phyloP scores from a whole-genome alignment of 2,888 invertebrate genomes.

The Azorinus chamasolen region DNA sequence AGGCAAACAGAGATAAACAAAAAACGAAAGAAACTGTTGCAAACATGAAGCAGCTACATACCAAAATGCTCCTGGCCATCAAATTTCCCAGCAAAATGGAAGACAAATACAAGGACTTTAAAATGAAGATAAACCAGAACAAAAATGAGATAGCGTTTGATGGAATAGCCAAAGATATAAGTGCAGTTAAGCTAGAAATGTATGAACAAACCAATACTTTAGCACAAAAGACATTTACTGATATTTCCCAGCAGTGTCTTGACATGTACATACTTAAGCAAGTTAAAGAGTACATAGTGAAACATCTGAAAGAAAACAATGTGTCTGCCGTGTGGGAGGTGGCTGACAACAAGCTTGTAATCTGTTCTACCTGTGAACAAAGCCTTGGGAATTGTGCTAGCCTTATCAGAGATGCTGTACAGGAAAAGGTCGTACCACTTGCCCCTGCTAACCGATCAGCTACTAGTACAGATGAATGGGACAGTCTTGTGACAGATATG shows the following conservation, averaged over 20 bases:
- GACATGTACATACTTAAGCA: slow-evolving; percentile 16
- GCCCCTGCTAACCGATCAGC: slow-evolving; percentile 1
- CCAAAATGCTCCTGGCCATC: slow-evolving; percentile 52
- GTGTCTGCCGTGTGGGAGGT: slow-evolving; percentile 49
- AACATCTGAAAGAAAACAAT: slow-evolving; percentile 26
- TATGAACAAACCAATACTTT: slow-evolving; percentile 24
- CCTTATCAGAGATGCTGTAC: slow-evolving; percentile 18
- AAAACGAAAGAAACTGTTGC: slow-evolving; percentile 28
- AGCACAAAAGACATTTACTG: background rate
- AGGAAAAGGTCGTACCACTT: slow-evolving; percentile 11
- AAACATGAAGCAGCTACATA: slow-evolving; percentile 26
- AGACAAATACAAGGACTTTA: slow-evolving; percentile 20
- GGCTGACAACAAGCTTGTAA: background rate
- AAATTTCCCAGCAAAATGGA: slow-evolving; percentile 44
- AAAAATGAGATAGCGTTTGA: slow-evolving; percentile 52
- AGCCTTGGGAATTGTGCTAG: background rate
- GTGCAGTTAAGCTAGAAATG: slow-evolving; percentile 39
- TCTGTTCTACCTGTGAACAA: slow-evolving; percentile 9
- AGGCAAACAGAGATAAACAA: slow-evolving; percentile 24
- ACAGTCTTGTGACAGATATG: slow-evolving; percentile 3
- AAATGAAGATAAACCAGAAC: slow-evolving; percentile 43
- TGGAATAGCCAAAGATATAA: slow-evolving; percentile 23
- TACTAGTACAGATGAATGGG: slow-evolving; percentile 30
- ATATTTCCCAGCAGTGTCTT: background rate
- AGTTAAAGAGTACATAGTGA: slow-evolving; percentile 39